Conservation (phyloP, 2,888 invertebrate genomes). For the Cryptus viduatorius region DNA sequence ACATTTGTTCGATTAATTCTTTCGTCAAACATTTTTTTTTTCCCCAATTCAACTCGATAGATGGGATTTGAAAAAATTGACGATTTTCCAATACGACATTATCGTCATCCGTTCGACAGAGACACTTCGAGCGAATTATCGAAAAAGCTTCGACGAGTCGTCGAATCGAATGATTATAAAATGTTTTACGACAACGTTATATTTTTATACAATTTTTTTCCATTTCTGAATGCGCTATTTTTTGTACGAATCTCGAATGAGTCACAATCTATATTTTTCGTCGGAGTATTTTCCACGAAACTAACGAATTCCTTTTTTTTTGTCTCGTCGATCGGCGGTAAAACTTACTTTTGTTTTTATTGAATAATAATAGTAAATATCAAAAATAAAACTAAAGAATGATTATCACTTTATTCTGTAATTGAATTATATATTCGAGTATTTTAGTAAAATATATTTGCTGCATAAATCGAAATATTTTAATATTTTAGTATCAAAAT, state of each 20-base stretch:
- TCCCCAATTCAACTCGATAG: background rate
- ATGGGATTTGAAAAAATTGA: background rate
- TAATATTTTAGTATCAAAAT: too few species aligned
- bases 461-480: too few species aligned
- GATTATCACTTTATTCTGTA: too few species aligned
- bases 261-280: background rate
- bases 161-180: background rate
- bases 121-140: background rate
- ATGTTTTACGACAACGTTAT: background rate
- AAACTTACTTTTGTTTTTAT: too few species aligned
- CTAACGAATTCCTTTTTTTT: too few species aligned
- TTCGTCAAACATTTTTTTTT: conserved; percentile 5
- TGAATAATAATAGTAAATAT: too few species aligned
- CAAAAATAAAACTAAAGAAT: too few species aligned
- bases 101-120: background rate
- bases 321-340: too few species aligned
- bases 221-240: background rate
- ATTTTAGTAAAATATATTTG: too few species aligned
- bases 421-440: too few species aligned
- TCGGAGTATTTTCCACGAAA: too few species aligned
- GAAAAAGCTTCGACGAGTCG: background rate
- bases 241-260: background rate
- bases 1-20: conserved; percentile 12
- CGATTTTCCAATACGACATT: background rate
- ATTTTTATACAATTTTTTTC: background rate